phyloP scores from a whole-genome alignment of 2,113 vertebrate species.

The Hemiprocne comata region DNA sequence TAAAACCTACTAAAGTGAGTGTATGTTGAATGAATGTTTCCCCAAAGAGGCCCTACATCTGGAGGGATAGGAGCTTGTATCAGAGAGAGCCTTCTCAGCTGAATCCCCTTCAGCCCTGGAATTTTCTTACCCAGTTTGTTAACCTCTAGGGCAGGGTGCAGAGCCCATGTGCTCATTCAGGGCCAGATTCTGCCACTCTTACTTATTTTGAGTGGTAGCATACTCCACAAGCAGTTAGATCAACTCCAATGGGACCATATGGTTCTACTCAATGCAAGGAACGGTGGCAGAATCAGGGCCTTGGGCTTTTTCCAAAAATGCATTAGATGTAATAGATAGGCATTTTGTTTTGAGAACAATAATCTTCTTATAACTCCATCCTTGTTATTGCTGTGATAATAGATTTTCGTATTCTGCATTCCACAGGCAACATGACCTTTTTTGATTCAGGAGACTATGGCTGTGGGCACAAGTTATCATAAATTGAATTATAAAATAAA shows the following conservation, averaged over 20 bases:
- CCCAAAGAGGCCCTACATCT: conserved; percentile 14
- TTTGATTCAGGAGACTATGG: neutral
- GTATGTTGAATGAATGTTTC: neutral
- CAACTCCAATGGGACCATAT: conserved; percentile 54
- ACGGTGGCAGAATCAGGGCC: conserved; percentile 42
- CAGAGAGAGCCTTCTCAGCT: conserved; percentile 18
- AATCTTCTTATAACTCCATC: conserved; percentile 19
- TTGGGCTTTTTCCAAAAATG: conserved; percentile 53
- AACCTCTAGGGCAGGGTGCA: conserved; percentile 65
- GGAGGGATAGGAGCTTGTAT: neutral
- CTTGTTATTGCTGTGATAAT: conserved; percentile 7
- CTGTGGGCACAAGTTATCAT: neutral
- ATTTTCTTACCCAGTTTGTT: conserved; percentile 57
- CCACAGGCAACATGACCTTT: neutral
- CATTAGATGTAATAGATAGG: conserved; percentile 42
- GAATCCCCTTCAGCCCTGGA: conserved; percentile 45
- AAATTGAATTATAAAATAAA: conserved; percentile 17
- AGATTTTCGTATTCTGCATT: conserved; percentile 19
- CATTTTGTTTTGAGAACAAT: conserved; percentile 54
- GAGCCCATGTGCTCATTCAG: conserved; percentile 46
- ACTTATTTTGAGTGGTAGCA: conserved; percentile 65
- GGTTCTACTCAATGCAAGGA: conserved; percentile 44
- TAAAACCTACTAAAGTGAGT: neutral
- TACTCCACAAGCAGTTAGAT: conserved; percentile 48
- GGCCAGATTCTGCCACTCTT: conserved; percentile 64